A percentile compares a stretch with the other conserved stretches of the same genome.
These are phyloP conservation scores for Picathartes gymnocephalus DNA, from an alignment of 2,113 vertebrate species.

Conservation along the genomic window DNA sequence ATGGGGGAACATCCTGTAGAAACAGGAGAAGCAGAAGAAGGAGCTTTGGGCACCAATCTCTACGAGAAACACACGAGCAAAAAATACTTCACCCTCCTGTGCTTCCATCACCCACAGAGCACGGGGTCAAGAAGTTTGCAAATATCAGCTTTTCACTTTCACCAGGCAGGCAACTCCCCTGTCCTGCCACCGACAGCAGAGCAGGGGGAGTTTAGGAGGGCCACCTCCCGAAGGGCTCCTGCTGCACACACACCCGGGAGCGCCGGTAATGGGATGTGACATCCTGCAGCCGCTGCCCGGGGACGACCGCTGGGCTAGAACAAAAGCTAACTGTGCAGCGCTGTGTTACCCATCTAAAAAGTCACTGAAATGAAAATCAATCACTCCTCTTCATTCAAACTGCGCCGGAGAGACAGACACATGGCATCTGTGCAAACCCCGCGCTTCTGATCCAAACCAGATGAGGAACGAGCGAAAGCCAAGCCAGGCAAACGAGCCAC, in stretches of 20 bases:
- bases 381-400: neutral
- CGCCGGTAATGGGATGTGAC: accelerated
- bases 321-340: neutral
- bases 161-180: neutral
- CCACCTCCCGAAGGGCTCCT: neutral
- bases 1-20: neutral
- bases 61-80: neutral
- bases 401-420: neutral
- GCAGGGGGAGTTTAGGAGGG: neutral
- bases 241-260: neutral
- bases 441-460: neutral
- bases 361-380: neutral
- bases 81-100: neutral
- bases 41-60: neutral
- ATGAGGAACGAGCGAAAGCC: neutral
- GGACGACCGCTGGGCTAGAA: neutral
- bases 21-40: neutral
- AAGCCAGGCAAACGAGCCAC: neutral
- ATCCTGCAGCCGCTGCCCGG: neutral
- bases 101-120: neutral
- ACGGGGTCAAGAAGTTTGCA: neutral
- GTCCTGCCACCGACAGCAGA: neutral
- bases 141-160: neutral
- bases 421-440: neutral
- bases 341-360: neutral